These are phyloP conservation scores for Euspilapteryx auroguttella DNA, from an alignment of 2,888 invertebrate species.

Conservation along the genomic window DNA sequence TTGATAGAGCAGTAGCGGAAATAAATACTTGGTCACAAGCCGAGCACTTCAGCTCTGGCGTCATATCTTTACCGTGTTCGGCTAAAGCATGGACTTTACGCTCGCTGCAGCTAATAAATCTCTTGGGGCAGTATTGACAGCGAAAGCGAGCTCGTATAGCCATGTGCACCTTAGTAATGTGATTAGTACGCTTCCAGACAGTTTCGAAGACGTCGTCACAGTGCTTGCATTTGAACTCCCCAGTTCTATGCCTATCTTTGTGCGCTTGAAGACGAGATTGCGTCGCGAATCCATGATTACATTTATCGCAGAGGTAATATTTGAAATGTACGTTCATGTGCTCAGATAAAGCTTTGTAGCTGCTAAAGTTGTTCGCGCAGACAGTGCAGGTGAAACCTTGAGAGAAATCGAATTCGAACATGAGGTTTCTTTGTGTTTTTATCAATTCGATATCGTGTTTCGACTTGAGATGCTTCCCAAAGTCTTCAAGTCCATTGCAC, in stretches of 20 bases:
- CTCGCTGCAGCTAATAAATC: conserved; percentile 12
- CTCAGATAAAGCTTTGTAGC: conserved; percentile 15
- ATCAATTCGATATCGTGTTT: no score
- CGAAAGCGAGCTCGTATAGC: no score
- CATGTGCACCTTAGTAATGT: conserved; percentile 41
- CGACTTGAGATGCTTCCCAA: no score
- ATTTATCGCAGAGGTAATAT: conserved; percentile 14
- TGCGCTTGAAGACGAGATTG: conserved; percentile 12
- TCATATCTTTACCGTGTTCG: conserved; percentile 11
- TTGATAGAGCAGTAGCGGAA: conserved; percentile 7
- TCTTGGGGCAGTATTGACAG: conserved; percentile 16
- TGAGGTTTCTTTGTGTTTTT: no score
- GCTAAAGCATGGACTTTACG: conserved; percentile 16
- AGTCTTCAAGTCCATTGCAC: no score
- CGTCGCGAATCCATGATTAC: conserved; percentile 6
- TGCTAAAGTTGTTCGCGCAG: no score
- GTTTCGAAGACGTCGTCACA: conserved; percentile 38
- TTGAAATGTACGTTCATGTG: conserved; percentile 27
- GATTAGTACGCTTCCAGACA: conserved; percentile 41
- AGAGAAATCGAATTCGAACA: no score
- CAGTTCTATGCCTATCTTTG: conserved; percentile 15
- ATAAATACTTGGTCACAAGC: conserved; percentile 28
- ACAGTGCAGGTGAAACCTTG: no score
- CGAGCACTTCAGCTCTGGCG: conserved; percentile 18
- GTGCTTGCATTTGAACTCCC: conserved; percentile 19